Conservation (phyloP, 1,140 invertebrate genomes). For the Parapsyche elsis region DNA sequence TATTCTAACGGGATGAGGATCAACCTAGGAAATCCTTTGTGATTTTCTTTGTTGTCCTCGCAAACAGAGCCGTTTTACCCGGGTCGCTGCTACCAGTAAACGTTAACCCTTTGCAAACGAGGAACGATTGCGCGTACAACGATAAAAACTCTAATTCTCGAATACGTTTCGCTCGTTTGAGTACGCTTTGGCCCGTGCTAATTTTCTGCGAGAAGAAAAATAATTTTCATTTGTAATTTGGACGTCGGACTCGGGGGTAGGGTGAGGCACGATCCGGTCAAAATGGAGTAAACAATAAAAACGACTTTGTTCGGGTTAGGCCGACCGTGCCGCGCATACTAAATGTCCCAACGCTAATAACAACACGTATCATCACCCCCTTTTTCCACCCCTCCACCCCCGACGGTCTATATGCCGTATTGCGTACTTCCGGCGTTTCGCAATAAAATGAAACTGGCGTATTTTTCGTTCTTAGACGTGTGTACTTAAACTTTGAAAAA, state of each 20-base stretch:
- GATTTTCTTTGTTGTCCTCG: conserved; percentile 20
- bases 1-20: not conserved
- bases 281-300: conserved; percentile 40
- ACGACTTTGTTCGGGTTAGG: conserved; percentile 29
- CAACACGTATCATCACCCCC: conserved; percentile 8
- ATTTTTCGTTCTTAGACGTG: not conserved
- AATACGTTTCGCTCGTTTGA: too few species aligned
- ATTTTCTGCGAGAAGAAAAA: not conserved
- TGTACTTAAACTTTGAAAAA: not conserved
- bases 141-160: too few species aligned
- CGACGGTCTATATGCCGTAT: not conserved
- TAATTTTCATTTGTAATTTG: not conserved
- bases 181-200: too few species aligned
- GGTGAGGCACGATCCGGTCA: not conserved
- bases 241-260: not conserved
- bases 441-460: conserved; percentile 25
- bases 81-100: not conserved
- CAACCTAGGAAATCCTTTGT: not conserved
- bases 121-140: not conserved
- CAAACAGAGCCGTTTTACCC: too few species aligned
- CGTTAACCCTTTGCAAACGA: not conserved
- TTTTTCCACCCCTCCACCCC: not conserved
- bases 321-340: conserved; percentile 28
- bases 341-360: conserved; percentile 2
- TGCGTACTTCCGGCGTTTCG: not conserved